phyloP scores from a whole-genome alignment of 92 coral and sea anemone genomes.

The Phymanthus crucifer region DNA sequence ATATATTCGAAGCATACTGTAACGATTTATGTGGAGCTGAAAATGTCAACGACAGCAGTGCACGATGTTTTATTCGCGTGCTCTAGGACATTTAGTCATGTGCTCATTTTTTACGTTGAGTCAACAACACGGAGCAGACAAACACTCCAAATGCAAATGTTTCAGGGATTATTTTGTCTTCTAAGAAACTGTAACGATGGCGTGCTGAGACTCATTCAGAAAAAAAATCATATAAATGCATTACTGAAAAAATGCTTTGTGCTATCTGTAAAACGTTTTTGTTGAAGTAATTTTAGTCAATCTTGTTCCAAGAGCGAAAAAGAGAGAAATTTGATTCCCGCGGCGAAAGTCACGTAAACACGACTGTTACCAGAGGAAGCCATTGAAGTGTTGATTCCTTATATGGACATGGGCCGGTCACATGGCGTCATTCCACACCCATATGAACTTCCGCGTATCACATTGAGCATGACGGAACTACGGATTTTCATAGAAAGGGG shows the following conservation, averaged over 20 bases:
- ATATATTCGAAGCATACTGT: too few species aligned
- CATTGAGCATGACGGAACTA: conserved; percentile 27
- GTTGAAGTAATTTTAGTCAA: not conserved
- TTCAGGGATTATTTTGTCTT: not conserved
- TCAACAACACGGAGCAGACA: not conserved
- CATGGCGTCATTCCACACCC: conserved; percentile 24
- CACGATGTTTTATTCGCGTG: too few species aligned
- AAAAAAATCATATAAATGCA: not conserved
- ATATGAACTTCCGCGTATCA: conserved; percentile 10
- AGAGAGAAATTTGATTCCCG: too few species aligned
- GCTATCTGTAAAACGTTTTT: not conserved
- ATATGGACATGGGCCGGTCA: not conserved
- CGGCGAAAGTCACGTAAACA: not conserved
- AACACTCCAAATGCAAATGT: not conserved
- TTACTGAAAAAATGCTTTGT: not conserved
- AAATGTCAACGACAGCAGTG: too few species aligned
- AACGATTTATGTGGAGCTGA: too few species aligned
- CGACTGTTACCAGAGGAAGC: not conserved
- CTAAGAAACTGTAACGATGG: not conserved
- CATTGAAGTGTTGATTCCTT: not conserved
- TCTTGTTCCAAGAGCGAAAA: too few species aligned
- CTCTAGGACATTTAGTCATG: not conserved
- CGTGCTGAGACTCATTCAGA: not conserved
- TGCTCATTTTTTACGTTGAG: not conserved
- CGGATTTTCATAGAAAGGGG: conserved; percentile 2